Conservation (phyloP, 1,140 invertebrate genomes). For the Paralvinella palmiformis region DNA sequence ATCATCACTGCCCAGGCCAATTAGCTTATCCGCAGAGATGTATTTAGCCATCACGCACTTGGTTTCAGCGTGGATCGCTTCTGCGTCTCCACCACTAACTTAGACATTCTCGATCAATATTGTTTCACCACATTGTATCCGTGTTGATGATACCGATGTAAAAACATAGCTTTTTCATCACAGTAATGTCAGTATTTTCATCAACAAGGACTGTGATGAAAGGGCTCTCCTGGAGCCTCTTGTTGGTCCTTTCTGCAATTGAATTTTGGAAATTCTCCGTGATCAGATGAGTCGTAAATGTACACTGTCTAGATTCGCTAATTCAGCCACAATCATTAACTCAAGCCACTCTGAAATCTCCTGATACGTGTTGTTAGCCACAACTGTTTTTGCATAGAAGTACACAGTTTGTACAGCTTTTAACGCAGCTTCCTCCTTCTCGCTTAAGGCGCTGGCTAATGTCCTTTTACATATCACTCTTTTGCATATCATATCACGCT, state of each 20-base stretch:
- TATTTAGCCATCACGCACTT: too few species aligned
- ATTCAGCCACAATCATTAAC: background rate
- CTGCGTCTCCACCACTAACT: too few species aligned
- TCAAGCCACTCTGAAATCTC: background rate
- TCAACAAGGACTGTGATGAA: background rate
- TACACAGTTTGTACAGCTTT: conserved; percentile 3
- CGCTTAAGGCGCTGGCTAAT: background rate
- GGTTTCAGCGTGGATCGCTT: too few species aligned
- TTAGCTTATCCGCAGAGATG: too few species aligned
- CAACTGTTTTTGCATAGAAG: background rate
- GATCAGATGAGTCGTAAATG: background rate
- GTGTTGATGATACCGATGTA: background rate
- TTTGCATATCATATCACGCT: background rate
- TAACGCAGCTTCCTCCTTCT: background rate
- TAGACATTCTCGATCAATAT: too few species aligned
- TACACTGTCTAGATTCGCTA: background rate
- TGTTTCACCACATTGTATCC: too few species aligned
- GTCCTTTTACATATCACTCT: too few species aligned
- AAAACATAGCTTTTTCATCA: background rate
- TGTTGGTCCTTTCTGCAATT: background rate
- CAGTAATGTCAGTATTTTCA: background rate
- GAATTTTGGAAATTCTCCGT: background rate
- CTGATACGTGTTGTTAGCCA: background rate
- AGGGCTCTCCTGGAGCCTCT: background rate
- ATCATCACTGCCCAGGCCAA: too few species aligned